phyloP scores from a whole-genome alignment of 2,797 vertebrate genomes.

The Brachyalestes nurse region DNA sequence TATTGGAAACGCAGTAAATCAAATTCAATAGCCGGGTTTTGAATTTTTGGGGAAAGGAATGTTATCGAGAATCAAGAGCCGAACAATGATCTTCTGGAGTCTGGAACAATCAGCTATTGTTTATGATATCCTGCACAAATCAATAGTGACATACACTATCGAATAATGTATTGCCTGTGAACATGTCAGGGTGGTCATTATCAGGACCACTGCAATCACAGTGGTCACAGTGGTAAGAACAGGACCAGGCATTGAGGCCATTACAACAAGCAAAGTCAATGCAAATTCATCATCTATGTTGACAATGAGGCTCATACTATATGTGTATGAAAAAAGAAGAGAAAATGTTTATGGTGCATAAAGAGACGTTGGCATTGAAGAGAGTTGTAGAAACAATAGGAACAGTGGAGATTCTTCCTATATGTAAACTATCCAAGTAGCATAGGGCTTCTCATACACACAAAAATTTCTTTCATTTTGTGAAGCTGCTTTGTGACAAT shows the following conservation, averaged over 20 bases:
- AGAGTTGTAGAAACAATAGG: too few relatives aligned
- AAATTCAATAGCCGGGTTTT: constrained; percentile 29
- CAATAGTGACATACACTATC: constrained; percentile 21
- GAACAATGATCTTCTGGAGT: constrained; percentile 20
- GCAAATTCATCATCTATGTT: too few relatives aligned
- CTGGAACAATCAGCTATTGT: constrained; percentile 48
- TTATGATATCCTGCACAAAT: constrained; percentile 56
- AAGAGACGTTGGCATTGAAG: too few relatives aligned
- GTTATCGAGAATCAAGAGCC: constrained; percentile 52
- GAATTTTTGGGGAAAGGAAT: constrained; percentile 45
- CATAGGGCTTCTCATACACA: too few relatives aligned
- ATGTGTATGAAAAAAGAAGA: too few relatives aligned
- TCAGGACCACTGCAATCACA: neutral
- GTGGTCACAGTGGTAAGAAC: neutral
- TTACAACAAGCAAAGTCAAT: too few relatives aligned
- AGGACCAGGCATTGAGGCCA: neutral
- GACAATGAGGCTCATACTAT: too few relatives aligned
- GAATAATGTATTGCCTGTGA: constrained; percentile 32
- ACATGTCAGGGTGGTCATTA: constrained; percentile 1
- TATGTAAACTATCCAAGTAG: too few relatives aligned
- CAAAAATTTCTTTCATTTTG: too few relatives aligned
- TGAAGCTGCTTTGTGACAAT: too few relatives aligned
- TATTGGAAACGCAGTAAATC: constrained; percentile 41
- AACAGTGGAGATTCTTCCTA: too few relatives aligned
- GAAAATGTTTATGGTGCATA: too few relatives aligned